Conservation (phyloP, 2,888 invertebrate genomes). For the Parapristionchus giblindavisi region DNA sequence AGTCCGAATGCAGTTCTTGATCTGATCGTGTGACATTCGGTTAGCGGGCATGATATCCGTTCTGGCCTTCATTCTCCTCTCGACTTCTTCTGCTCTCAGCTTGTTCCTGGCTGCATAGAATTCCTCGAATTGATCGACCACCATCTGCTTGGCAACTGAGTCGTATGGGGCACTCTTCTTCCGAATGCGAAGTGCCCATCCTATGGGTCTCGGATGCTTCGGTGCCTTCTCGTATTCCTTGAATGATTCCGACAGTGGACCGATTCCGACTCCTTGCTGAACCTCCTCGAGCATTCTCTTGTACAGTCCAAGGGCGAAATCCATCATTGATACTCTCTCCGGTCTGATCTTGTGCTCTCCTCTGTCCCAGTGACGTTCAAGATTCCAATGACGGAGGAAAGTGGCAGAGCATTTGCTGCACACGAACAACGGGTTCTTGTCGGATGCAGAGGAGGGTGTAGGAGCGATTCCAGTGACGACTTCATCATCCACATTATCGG, state of each 20-base stretch:
- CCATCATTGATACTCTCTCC: neutral
- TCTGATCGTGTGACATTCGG: too few relatives aligned
- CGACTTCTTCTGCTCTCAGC: too few relatives aligned
- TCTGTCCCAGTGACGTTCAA: neutral
- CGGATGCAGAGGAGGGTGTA: too few relatives aligned
- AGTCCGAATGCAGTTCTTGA: too few relatives aligned
- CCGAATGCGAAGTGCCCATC: conserved; percentile 1
- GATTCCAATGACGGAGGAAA: neutral
- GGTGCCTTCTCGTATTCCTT: neutral
- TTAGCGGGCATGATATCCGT: too few relatives aligned
- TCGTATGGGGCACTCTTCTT: neutral
- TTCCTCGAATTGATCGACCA: neutral
- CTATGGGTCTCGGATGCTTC: neutral
- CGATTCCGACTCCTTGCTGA: neutral
- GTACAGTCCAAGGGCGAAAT: neutral
- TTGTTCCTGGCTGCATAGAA: neutral
- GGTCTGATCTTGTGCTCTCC: conserved; percentile 1
- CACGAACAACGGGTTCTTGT: neutral
- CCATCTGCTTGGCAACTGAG: neutral
- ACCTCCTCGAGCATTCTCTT: conserved; percentile 8
- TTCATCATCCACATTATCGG: neutral
- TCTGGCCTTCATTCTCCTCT: too few relatives aligned
- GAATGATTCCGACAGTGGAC: neutral
- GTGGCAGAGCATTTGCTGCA: neutral
- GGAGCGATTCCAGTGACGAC: neutral